Conservation (phyloP, 2,888 invertebrate genomes). For the Limnephilus marmoratus region DNA sequence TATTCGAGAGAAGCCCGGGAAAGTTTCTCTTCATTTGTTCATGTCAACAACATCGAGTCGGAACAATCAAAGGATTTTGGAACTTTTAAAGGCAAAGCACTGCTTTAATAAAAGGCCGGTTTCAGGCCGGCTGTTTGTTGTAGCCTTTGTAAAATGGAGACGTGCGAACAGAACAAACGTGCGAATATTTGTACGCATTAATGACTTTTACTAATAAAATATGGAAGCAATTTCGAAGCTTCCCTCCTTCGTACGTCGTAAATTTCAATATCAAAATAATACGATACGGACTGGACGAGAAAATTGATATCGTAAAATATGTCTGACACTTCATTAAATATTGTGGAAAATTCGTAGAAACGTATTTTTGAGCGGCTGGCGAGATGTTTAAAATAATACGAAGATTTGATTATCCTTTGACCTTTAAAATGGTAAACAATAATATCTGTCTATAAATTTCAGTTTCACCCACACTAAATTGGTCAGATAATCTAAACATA, state of each 20-base stretch:
- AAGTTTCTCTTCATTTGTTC: conserved; percentile 55
- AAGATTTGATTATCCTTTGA: not conserved
- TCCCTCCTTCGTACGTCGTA: conserved; percentile 52
- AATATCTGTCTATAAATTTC: not conserved
- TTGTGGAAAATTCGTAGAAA: not conserved
- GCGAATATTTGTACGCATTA: conserved; percentile 63
- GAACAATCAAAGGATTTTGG: conserved; percentile 59
- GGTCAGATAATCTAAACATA: too few relatives aligned
- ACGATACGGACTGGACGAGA: conserved; percentile 22
- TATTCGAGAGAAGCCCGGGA: conserved; percentile 45
- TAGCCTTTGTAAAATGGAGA: conserved; percentile 45
- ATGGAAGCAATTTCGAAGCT: conserved; percentile 55
- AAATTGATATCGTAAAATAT: conserved; percentile 33
- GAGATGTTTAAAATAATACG: not conserved
- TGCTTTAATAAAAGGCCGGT: conserved; percentile 52
- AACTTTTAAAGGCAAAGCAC: conserved; percentile 45
- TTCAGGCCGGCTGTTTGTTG: conserved; percentile 44
- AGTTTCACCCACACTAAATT: not conserved
- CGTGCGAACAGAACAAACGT: conserved; percentile 55
- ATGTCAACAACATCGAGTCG: conserved; percentile 43
- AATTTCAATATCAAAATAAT: conserved; percentile 51
- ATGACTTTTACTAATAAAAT: conserved; percentile 63
- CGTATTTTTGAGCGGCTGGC: not conserved
- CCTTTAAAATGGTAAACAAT: not conserved
- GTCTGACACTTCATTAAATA: not conserved